Conservation (phyloP, 2,113 vertebrate genomes). For the Cariama cristata region DNA sequence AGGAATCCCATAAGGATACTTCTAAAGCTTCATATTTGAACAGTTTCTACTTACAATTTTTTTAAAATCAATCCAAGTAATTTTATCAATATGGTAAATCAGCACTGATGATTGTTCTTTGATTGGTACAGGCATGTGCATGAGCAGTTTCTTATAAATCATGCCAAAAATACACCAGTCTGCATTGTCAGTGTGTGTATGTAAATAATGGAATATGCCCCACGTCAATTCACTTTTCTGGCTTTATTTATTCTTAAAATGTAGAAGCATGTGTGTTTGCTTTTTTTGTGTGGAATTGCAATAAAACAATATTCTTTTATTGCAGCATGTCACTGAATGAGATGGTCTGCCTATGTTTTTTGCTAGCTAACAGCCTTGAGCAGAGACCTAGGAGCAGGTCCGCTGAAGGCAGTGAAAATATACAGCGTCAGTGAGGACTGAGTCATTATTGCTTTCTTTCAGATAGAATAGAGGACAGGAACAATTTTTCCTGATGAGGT, state of each 20-base stretch:
- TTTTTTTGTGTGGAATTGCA: neutral
- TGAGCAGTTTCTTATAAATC: neutral
- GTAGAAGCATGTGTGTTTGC: accelerated
- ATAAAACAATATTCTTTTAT: neutral
- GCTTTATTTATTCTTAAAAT: neutral
- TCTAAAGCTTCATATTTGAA: neutral
- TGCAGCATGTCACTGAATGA: neutral
- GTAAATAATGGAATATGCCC: neutral
- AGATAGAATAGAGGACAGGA: neutral
- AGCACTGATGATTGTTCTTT: neutral
- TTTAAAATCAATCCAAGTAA: neutral
- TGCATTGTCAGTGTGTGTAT: neutral
- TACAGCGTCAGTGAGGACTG: neutral
- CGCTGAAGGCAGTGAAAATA: neutral
- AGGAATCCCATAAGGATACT: neutral
- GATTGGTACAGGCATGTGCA: neutral
- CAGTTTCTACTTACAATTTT: neutral
- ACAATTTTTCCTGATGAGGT: neutral
- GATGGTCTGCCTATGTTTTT: neutral
- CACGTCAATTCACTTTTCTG: neutral
- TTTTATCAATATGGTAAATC: neutral
- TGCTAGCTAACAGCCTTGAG: neutral
- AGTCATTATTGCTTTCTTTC: neutral
- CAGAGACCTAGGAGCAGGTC: neutral
- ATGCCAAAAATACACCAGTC: neutral